These are phyloP conservation scores for Myioborus melanocephalus DNA, from an alignment of 2,797 vertebrate species.

Conservation along the genomic window DNA sequence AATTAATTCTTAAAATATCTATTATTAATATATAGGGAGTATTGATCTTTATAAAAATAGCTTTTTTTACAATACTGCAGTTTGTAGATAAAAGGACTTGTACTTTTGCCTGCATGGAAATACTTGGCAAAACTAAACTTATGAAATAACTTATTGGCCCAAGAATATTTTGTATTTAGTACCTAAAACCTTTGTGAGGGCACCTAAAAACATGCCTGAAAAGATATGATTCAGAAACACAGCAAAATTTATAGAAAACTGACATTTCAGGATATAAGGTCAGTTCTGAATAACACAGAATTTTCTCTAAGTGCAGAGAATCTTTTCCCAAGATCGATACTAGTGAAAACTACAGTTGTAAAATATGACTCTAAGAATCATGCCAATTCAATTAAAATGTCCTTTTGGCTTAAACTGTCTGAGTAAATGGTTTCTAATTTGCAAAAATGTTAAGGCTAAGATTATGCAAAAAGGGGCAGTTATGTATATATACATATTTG, in stretches of 20 bases:
- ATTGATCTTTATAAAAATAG: not conserved
- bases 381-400: not conserved
- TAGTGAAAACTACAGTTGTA: not conserved
- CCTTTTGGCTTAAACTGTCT: not conserved
- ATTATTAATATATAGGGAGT: not conserved
- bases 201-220: not conserved
- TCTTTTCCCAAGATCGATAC: not conserved
- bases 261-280: not conserved
- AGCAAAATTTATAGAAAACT: not conserved
- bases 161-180: not conserved
- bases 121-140: not conserved
- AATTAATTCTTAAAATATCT: not conserved
- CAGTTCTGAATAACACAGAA: not conserved
- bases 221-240: not conserved
- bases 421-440: not conserved
- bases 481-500: not conserved
- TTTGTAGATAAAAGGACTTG: not conserved
- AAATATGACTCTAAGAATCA: not conserved
- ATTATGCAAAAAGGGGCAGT: not conserved
- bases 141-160: not conserved
- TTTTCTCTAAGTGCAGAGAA: not conserved
- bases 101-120: not conserved
- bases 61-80: not conserved
- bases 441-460: not conserved
- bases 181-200: not conserved